phyloP scores from a whole-genome alignment of 2,888 invertebrate genomes.

The Dendrolimus pini region DNA sequence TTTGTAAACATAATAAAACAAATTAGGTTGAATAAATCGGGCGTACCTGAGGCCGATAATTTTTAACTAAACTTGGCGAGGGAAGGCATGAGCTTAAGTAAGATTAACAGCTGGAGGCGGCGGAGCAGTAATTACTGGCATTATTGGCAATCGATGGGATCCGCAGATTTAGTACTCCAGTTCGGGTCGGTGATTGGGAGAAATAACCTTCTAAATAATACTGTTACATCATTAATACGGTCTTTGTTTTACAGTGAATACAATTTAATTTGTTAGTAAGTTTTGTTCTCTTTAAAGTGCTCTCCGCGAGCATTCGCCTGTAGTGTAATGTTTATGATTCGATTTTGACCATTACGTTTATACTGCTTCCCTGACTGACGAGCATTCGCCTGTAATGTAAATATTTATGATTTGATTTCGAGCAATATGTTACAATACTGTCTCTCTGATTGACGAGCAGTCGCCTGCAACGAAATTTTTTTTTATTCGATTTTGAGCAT shows the following conservation, averaged over 20 bases:
- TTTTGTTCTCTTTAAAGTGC: too few relatives aligned
- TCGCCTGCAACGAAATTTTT: too few relatives aligned
- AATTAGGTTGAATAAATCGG: slow-evolving; percentile 1
- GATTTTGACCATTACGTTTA: too few relatives aligned
- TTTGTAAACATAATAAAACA: too few relatives aligned
- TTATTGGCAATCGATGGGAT: slow-evolving; percentile 65
- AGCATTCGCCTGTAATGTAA: too few relatives aligned
- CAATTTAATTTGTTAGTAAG: slow-evolving; percentile 24
- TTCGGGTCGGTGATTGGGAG: slow-evolving; percentile 3
- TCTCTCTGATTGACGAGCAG: too few relatives aligned
- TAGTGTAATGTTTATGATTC: too few relatives aligned
- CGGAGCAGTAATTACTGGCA: slow-evolving; percentile 60
- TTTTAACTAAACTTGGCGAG: slow-evolving; percentile 54
- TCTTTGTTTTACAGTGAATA: background rate
- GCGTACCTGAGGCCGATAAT: slow-evolving; percentile 31
- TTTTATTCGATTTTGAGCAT: too few relatives aligned
- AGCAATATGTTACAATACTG: too few relatives aligned
- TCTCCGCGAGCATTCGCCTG: too few relatives aligned
- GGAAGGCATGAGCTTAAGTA: slow-evolving; percentile 27
- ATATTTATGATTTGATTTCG: too few relatives aligned
- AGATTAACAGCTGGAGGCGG: slow-evolving; percentile 43
- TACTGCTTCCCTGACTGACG: too few relatives aligned
- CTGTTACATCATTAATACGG: background rate
- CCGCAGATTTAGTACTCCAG: slow-evolving; percentile 49
- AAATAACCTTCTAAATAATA: slow-evolving; percentile 4